Evolutionary conservation across 2,113 vertebrate species (phyloP).

Genomic region (Silurus asotus): DNA sequence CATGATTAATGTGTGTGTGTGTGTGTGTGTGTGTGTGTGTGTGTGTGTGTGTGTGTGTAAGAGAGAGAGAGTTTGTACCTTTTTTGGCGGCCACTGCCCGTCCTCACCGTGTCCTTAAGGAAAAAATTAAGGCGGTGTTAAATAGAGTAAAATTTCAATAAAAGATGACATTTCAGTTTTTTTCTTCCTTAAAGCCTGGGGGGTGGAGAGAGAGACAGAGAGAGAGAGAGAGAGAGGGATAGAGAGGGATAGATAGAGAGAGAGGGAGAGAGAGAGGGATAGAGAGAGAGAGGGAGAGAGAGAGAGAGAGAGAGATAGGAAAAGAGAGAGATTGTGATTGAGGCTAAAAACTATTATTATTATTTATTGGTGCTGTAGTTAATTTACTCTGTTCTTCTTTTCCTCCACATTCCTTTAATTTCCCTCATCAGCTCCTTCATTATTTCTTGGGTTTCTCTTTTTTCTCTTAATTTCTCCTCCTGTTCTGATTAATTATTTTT

Average conservation of each 20-base stretch:
- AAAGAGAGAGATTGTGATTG: background rate
- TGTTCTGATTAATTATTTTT: background rate
- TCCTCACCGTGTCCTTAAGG: conserved; percentile 82
- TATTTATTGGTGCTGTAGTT: no score
- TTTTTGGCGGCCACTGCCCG: conserved; percentile 81
- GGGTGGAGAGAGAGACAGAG: background rate
- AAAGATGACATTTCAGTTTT: background rate
- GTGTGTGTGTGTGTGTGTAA: background rate
- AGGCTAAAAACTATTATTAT: background rate
- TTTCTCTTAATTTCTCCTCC: background rate
- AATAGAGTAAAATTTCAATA: background rate
- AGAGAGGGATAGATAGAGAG: background rate
- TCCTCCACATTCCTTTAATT: background rate
- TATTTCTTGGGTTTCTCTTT: background rate
- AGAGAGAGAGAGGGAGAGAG: background rate
- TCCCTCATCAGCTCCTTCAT: background rate
- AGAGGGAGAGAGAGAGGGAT: background rate
- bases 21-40: background rate
- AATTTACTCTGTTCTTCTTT: background rate
- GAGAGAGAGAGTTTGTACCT: conserved; percentile 71
- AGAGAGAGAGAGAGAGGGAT: background rate
- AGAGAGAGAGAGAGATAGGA: background rate
- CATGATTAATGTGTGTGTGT: background rate
- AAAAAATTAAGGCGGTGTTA: conserved; percentile 46
- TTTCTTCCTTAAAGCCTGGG: background rate